A percentile compares a stretch with the other conserved stretches of the same genome.
phyloP scores from a whole-genome alignment of 2,888 invertebrate species.

The Synergus umbraculus region DNA sequence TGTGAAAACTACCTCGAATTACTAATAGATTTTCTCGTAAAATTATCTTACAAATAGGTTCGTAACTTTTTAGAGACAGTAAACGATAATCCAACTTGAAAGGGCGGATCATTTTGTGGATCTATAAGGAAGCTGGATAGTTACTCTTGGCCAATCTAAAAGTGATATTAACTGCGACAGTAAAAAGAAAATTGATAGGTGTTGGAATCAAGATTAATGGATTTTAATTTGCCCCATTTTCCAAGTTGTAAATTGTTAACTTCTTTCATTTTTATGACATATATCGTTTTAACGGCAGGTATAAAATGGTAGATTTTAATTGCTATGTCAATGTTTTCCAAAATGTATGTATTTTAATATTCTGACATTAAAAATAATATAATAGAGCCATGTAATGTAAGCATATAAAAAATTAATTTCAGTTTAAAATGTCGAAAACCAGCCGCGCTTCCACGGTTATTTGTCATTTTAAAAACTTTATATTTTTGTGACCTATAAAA shows the following conservation, averaged over 20 bases:
- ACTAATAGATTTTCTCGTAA: constrained; percentile 19
- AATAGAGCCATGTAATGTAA: no score
- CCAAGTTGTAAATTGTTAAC: constrained; percentile 13
- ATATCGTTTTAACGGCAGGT: not conserved
- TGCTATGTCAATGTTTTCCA: no score
- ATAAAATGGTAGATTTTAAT: no score
- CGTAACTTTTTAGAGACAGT: not conserved
- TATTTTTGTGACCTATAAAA: no score
- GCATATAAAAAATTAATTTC: no score
- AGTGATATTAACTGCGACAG: constrained; percentile 10
- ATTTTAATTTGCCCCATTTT: constrained; percentile 8
- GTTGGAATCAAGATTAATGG: constrained; percentile 18
- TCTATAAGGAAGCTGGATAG: not conserved
- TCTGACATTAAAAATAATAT: no score
- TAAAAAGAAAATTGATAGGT: constrained; percentile 35
- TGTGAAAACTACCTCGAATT: not conserved
- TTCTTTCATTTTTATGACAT: not conserved
- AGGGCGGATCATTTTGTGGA: constrained; percentile 1
- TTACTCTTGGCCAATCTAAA: constrained; percentile 21
- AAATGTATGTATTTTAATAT: no score
- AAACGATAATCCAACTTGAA: constrained; percentile 27
- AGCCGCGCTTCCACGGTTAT: no score
- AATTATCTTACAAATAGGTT: constrained; percentile 21
- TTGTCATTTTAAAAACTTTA: no score
- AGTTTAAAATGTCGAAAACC: no score